Percentiles rank a stretch among this genome's conserved stretches.
Conservation (phyloP, 2,888 invertebrate genomes). For the Pristionchus fissidentatus region DNA sequence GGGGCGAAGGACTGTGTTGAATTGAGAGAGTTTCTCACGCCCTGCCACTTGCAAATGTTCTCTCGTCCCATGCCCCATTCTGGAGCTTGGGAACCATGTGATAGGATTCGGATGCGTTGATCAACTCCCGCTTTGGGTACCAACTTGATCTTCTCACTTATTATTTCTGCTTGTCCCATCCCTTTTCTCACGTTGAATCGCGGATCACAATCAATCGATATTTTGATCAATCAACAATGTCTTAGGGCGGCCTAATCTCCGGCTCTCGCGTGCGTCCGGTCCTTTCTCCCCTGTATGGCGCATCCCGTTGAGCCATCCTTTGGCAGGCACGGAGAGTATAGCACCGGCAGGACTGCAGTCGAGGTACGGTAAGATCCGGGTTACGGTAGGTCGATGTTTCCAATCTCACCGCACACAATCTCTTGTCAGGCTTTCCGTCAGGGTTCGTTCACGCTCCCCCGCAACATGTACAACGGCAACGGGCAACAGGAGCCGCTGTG, state of each 20-base stretch:
- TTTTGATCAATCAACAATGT: neutral
- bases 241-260: neutral
- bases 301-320: conserved; percentile 26
- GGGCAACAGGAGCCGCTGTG: neutral
- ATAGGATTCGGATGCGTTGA: no score
- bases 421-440: conserved; percentile 37
- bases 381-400: neutral
- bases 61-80: no score
- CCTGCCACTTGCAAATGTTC: no score
- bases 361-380: neutral
- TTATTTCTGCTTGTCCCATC: no score
- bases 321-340: conserved; percentile 37
- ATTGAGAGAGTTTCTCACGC: no score
- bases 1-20: no score
- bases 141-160: no score
- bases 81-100: no score
- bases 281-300: conserved; percentile 4
- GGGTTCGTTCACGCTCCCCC: conserved; percentile 2
- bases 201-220: no score
- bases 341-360: conserved; percentile 6
- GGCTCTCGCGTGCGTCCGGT: neutral
- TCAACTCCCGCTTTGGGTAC: no score
- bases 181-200: no score
- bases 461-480: conserved; percentile 43
- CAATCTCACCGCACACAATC: neutral